Evolutionary conservation across 2,888 invertebrate genomes (phyloP).

Genomic region (Sylvicola fuscatus): DNA sequence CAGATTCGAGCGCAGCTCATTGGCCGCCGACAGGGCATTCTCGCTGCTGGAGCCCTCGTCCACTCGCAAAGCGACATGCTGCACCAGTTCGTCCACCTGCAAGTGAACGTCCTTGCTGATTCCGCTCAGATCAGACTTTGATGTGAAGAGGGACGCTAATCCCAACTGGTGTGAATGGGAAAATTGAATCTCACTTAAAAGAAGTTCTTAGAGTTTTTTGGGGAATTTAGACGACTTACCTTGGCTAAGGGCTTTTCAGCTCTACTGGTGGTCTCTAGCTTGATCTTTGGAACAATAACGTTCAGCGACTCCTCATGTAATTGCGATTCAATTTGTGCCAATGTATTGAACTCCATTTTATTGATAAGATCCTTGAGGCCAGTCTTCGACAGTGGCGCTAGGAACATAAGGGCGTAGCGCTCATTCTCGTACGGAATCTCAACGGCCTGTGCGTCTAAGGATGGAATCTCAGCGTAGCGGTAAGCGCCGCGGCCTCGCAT

Average conservation of each 20-base stretch:
- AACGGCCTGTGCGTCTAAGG: constrained; percentile 43
- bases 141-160: constrained; percentile 35
- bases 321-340: constrained; percentile 27
- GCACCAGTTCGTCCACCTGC: constrained; percentile 44
- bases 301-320: constrained; percentile 27
- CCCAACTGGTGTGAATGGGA: constrained; percentile 27
- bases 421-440: constrained; percentile 51
- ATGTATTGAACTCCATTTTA: constrained; percentile 29
- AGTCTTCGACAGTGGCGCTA: constrained; percentile 35
- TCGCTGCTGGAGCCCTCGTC: constrained; percentile 32
- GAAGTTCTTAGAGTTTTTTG: background rate
- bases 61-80: constrained; percentile 39
- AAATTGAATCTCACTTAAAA: background rate
- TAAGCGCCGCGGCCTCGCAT: constrained; percentile 44
- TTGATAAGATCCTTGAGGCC: constrained; percentile 33
- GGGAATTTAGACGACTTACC: constrained; percentile 21
- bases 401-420: constrained; percentile 33
- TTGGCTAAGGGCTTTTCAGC: constrained; percentile 33
- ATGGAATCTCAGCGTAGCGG: constrained; percentile 35
- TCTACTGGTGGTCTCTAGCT: constrained; percentile 39
- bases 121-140: constrained; percentile 35
- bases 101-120: constrained; percentile 36
- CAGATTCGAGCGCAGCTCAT: constrained; percentile 10
- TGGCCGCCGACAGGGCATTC: constrained; percentile 23
- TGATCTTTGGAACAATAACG: constrained; percentile 36